phyloP scores from a whole-genome alignment of 2,888 invertebrate genomes.

The Polydesmus complanatus region DNA sequence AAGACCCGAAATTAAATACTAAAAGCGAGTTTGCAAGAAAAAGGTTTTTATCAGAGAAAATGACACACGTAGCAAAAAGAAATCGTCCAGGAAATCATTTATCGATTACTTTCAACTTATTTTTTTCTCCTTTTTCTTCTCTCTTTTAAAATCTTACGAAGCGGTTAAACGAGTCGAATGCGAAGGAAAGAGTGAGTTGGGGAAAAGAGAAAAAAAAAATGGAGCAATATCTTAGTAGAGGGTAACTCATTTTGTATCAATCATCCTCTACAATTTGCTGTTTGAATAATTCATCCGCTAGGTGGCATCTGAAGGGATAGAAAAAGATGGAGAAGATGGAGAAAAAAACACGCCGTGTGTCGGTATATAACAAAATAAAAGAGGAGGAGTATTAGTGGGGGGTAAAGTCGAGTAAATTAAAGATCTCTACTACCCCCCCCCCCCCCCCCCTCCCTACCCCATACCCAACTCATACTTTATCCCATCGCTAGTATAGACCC shows the following conservation, averaged over 20 bases:
- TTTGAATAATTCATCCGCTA: not conserved
- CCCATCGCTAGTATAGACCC: not conserved
- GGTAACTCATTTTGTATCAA: not conserved
- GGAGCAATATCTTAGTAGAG: not conserved
- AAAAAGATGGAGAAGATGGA: not conserved
- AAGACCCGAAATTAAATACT: too few relatives aligned
- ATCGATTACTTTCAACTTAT: not conserved
- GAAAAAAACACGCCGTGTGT: not conserved
- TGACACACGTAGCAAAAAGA: too few relatives aligned
- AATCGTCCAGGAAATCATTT: not conserved
- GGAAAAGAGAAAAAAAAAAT: not conserved
- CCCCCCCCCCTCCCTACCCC: too few relatives aligned
- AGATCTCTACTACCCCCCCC: too few relatives aligned
- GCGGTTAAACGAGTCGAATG: not conserved
- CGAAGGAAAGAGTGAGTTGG: not conserved
- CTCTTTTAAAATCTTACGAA: not conserved
- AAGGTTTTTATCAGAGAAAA: not conserved
- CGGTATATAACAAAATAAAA: not conserved
- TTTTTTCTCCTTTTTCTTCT: not conserved
- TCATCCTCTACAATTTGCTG: not conserved
- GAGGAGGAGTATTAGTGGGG: not conserved
- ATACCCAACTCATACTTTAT: too few relatives aligned
- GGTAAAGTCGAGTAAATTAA: not conserved
- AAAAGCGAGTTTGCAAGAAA: too few relatives aligned
- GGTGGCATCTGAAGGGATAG: not conserved